Base-by-base conservation (phyloP, 1,140 invertebrate species). In the Tetramorium alpestre region DNA sequence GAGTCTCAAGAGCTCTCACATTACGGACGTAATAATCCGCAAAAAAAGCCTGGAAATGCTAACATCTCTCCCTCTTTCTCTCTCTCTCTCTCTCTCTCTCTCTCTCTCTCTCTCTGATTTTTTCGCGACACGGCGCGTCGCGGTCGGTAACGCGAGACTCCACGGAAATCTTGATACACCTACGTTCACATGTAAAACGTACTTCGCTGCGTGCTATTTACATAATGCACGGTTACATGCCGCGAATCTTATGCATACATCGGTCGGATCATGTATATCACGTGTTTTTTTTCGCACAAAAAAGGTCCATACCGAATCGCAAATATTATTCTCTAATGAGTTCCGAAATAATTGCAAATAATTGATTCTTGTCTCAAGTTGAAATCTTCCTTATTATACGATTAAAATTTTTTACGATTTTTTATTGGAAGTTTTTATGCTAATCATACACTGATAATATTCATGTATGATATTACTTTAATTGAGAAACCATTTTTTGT, bases 121-220 rank as follows among this genome's bases (percentile, higher is more conserved):
- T 78, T 47, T 49, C 22, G 38, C 64, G 44, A 70, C 10, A n/a
- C 54, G 22, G 0, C 38, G 13, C 58, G 33, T 49, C 64, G 70
- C n/a, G 70, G 51, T 5, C 51, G 69, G 89, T 92, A 91, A 92
- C 77, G 77, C 88, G 92, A 92, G 91, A 92, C 88, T 86, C 87
- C 89, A 85, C 81, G 91, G 92, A 92, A 92, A 92, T 92, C 91
- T 92, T 90, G 92, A 91, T 92, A 92, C 90, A 92, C 88, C 85
- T 89, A 88, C 89, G 88, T 89, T 70, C 82, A 81, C 78, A 75
- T 82, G 90, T 87, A 89, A 90, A 89, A 90, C 78, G 88, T 86
- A 89, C 88, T 86, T 91, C 87, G 86, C 76, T 56, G 60, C 70
- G 54, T 18, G 86, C 75, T 85, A 89, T 89, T 90, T 90, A 90